Evolutionary conservation across 2,888 invertebrate species (phyloP).

Genomic region (Mallateleia sp.): DNA sequence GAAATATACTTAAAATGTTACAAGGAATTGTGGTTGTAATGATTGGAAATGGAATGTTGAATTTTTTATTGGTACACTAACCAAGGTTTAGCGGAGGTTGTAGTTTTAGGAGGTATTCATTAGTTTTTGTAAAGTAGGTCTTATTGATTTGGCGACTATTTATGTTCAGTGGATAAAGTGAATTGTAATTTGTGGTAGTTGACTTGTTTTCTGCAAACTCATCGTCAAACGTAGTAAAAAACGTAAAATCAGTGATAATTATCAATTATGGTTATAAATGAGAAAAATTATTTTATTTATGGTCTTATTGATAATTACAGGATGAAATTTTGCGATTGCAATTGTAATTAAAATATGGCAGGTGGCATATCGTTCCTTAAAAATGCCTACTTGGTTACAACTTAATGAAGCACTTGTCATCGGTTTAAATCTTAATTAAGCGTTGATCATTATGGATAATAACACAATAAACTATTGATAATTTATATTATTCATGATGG

Average conservation of each 20-base stretch:
- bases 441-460: constrained; percentile 19
- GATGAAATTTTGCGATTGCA: neutral
- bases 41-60: too few species aligned
- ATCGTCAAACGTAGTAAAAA: neutral
- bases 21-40: too few species aligned
- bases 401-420: constrained; percentile 37
- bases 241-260: neutral
- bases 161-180: neutral
- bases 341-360: neutral
- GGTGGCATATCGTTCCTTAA: neutral
- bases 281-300: neutral
- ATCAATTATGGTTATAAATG: neutral
- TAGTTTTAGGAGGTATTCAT: too few species aligned
- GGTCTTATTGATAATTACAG: neutral
- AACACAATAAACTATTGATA: constrained; percentile 23
- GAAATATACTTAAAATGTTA: too few species aligned
- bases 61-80: too few species aligned
- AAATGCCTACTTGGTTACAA: constrained; percentile 2
- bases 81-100: too few species aligned
- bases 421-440: constrained; percentile 35
- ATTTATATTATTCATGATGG: neutral
- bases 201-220: neutral
- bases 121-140: neutral
- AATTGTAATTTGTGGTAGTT: neutral
- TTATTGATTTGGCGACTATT: neutral